A percentile compares a stretch with the other conserved stretches of the same genome.
Evolutionary conservation across 1,140 invertebrate species (phyloP).

Genomic region (Ooceraea biroi): DNA sequence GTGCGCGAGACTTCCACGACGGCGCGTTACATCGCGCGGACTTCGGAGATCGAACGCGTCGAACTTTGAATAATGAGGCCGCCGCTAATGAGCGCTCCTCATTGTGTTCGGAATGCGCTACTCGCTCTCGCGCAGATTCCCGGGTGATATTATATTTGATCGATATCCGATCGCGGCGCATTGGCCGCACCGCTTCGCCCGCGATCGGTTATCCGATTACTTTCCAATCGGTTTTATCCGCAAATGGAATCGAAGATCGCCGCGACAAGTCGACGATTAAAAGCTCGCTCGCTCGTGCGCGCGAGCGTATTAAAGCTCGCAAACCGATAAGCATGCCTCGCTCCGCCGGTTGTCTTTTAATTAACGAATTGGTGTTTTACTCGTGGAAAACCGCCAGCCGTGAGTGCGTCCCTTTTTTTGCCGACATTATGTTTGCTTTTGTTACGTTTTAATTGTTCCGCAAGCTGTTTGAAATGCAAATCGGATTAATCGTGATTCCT

Average conservation of each 20-base stretch:
- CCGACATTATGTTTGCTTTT: conserved; percentile 6
- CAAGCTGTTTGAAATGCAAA: neutral
- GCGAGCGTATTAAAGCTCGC: conserved; percentile 42
- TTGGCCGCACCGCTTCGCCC: conserved; percentile 1
- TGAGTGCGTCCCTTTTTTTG: conserved; percentile 3
- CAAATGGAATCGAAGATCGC: conserved; percentile 62
- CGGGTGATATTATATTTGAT: conserved; percentile 47
- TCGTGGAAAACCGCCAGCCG: conserved; percentile 1
- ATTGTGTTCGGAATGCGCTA: conserved; percentile 37
- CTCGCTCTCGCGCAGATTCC: conserved; percentile 24
- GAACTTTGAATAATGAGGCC: conserved; percentile 50
- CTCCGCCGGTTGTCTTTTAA: conserved; percentile 55
- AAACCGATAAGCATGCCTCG: conserved; percentile 53
- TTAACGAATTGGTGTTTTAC: conserved; percentile 34
- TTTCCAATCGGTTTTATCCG: conserved; percentile 64
- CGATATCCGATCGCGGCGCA: conserved; percentile 39
- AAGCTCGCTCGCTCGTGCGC: conserved; percentile 44
- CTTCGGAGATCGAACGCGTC: conserved; percentile 46
- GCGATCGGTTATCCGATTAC: conserved; percentile 62
- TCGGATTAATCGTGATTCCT: no score
- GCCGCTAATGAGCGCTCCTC: conserved; percentile 53
- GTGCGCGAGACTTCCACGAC: conserved; percentile 15
- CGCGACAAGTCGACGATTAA: conserved; percentile 62
- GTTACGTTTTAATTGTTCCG: neutral
- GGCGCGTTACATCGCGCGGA: conserved; percentile 26